Conservation (phyloP, 2,888 invertebrate species). For the Macrophya alboannulata region DNA sequence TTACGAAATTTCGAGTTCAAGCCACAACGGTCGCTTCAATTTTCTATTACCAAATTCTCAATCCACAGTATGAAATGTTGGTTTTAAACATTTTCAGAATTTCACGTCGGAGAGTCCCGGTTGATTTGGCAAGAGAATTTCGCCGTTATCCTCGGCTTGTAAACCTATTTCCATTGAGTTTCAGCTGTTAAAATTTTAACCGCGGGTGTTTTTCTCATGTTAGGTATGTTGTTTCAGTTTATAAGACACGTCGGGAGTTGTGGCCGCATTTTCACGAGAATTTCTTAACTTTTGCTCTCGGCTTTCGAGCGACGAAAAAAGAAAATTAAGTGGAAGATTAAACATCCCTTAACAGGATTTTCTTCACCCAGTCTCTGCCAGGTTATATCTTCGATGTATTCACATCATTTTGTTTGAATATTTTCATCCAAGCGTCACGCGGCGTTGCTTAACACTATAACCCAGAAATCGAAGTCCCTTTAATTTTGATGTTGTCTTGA, state of each 20-base stretch:
- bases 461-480: not conserved
- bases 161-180: not conserved
- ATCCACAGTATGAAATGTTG: not conserved
- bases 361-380: not conserved
- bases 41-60: conserved; percentile 9
- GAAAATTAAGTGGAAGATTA: not conserved
- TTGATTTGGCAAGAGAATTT: not conserved
- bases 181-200: conserved; percentile 18
- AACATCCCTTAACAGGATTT: not conserved
- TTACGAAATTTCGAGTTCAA: not conserved
- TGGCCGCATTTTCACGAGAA: conserved; percentile 5
- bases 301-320: not conserved
- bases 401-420: not conserved
- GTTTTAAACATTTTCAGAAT: not conserved
- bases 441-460: not conserved
- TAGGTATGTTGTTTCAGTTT: conserved; percentile 22
- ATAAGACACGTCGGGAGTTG: conserved; percentile 17
- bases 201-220: conserved; percentile 23
- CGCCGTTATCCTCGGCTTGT: conserved; percentile 1
- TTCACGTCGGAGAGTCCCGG: conserved; percentile 11
- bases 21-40: not conserved
- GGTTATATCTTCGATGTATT: not conserved
- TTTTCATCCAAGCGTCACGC: not conserved
- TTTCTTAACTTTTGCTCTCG: conserved; percentile 28
- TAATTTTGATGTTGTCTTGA: not conserved